Percentiles rank a stretch among this genome's conserved stretches.
phyloP scores from a whole-genome alignment of 2,113 vertebrate genomes.

The Pomatostomus ruficeps region DNA sequence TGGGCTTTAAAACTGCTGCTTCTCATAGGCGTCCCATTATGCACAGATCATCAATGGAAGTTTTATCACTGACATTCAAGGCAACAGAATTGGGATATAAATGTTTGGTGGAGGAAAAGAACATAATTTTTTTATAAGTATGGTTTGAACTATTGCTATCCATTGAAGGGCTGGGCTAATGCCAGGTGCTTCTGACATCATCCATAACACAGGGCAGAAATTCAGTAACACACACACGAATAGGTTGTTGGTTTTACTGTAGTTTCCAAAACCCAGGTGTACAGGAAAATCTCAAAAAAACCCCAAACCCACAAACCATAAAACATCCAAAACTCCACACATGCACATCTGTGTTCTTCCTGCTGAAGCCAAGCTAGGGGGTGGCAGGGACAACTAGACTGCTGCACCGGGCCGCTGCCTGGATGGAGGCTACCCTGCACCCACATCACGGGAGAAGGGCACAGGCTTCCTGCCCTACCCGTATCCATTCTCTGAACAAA shows the following conservation, averaged over 20 bases:
- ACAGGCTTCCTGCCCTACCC: neutral
- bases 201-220: neutral
- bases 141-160: neutral
- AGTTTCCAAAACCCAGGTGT: neutral
- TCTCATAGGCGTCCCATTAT: neutral
- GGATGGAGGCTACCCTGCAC: neutral
- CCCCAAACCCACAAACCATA: neutral
- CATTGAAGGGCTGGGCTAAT: neutral
- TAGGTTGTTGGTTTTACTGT: neutral
- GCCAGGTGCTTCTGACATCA: neutral
- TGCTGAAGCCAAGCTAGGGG: neutral
- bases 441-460: fast-evolving
- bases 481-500: neutral
- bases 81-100: neutral
- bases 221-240: neutral
- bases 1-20: neutral
- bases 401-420: neutral
- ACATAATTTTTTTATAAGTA: neutral
- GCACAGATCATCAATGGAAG: neutral
- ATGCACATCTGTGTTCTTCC: neutral
- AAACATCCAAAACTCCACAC: neutral
- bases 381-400: neutral
- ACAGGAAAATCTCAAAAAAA: neutral
- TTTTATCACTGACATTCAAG: neutral
- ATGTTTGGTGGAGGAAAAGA: neutral